These are phyloP conservation scores for Megathymus violae DNA, from an alignment of 1,140 invertebrate species.

Conservation along the genomic window DNA sequence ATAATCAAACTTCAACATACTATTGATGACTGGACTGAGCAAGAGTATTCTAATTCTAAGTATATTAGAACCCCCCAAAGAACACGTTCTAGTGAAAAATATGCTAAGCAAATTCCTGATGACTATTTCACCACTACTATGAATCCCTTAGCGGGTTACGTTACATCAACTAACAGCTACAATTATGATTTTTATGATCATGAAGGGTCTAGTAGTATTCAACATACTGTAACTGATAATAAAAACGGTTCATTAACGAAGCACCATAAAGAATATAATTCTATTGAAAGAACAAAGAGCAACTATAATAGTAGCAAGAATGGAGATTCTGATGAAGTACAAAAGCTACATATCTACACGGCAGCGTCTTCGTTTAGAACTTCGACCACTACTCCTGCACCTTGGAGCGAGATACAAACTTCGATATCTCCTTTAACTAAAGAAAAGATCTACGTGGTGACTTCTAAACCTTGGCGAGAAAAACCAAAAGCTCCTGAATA, in stretches of 20 bases:
- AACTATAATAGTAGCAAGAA: slow-evolving; percentile 51
- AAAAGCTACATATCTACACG: slow-evolving; percentile 71
- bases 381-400: slow-evolving; percentile 73
- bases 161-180: slow-evolving; percentile 64
- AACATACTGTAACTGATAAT: slow-evolving; percentile 73
- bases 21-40: slow-evolving; percentile 93
- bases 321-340: slow-evolving; percentile 47
- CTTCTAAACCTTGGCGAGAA: slow-evolving; percentile 85
- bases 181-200: slow-evolving; percentile 82
- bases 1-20: slow-evolving; percentile 90
- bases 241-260: slow-evolving; percentile 52
- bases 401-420: slow-evolving; percentile 87
- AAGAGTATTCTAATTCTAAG: slow-evolving; percentile 88
- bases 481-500: slow-evolving; percentile 54
- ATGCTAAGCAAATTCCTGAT: slow-evolving; percentile 89
- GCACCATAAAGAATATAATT: slow-evolving; percentile 60
- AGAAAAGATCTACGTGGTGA: slow-evolving; percentile 91
- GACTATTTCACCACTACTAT: slow-evolving; percentile 89
- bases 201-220: slow-evolving; percentile 84
- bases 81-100: slow-evolving; percentile 83
- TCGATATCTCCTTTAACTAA: slow-evolving; percentile 88
- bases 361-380: slow-evolving; percentile 68
- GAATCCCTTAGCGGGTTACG: slow-evolving; percentile 58
- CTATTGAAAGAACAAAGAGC: slow-evolving; percentile 60
- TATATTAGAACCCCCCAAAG: slow-evolving; percentile 75